phyloP scores from a whole-genome alignment of 2,113 vertebrate species.

The Phylloscopus whistleri region DNA sequence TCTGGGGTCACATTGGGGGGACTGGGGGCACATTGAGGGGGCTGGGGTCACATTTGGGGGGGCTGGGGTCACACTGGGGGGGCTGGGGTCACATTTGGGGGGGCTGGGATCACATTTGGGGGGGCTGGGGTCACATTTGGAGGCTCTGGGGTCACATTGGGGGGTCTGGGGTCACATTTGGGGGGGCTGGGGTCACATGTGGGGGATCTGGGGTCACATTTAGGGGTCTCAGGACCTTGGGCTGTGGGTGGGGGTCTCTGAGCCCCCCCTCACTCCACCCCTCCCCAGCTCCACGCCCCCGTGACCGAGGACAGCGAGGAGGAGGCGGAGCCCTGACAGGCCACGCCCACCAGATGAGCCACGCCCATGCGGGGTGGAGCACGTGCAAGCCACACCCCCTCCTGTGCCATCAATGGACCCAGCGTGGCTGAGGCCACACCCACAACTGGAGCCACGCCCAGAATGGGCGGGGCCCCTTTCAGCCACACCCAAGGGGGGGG shows the following conservation, averaged over 20 bases:
- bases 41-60: too few relatives aligned
- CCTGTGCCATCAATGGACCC: fast-evolving
- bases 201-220: too few relatives aligned
- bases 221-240: too few relatives aligned
- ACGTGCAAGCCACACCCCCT: not conserved
- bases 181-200: too few relatives aligned
- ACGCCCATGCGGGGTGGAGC: not conserved
- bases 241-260: not conserved
- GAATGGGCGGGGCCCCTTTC: fast-evolving
- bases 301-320: not conserved
- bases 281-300: not conserved
- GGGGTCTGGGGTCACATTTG: not conserved
- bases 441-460: not conserved
- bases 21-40: too few relatives aligned
- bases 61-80: too few relatives aligned
- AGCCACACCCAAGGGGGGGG: not conserved
- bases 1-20: too few relatives aligned
- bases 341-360: not conserved
- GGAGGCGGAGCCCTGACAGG: not conserved
- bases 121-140: too few relatives aligned
- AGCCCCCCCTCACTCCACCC: not conserved
- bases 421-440: too few relatives aligned
- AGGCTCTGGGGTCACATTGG: too few relatives aligned
- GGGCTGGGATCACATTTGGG: not conserved
- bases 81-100: too few relatives aligned